Conservation (phyloP, 2,113 vertebrate species). For the Neomonachus schauinslandi region DNA sequence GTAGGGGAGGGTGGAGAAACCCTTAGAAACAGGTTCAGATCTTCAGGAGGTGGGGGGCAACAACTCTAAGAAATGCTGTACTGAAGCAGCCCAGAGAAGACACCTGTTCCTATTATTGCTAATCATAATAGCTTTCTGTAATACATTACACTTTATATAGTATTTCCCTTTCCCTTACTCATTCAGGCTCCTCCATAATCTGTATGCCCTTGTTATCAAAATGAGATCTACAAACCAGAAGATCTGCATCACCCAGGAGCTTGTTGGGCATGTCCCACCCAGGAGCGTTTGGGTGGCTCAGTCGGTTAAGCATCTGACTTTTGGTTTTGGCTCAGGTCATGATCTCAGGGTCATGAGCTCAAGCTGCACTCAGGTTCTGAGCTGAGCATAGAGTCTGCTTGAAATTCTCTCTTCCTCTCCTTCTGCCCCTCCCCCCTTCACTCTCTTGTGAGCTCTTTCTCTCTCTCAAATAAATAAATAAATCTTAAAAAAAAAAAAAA, state of each 20-base stretch:
- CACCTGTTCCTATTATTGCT: background rate
- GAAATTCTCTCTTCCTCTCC: background rate
- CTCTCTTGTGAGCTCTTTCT: background rate
- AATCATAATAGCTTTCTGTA: background rate
- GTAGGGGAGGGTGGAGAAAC: background rate
- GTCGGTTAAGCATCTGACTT: background rate
- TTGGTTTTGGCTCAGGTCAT: background rate
- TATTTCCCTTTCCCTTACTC: background rate
- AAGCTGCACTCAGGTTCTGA: background rate
- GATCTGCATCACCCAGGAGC: background rate
- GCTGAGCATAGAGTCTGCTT: background rate
- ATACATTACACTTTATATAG: background rate
- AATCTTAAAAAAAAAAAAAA: background rate
- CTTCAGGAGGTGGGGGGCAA: background rate
- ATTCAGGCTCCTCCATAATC: background rate
- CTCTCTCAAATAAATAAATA: background rate
- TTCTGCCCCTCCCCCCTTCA: background rate
- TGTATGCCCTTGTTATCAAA: background rate
- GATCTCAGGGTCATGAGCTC: background rate
- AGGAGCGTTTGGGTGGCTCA: background rate
- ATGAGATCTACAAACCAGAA: background rate
- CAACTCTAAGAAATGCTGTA: background rate
- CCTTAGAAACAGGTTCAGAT: background rate
- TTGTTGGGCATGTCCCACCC: background rate
- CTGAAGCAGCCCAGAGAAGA: background rate